phyloP scores from a whole-genome alignment of 1,140 invertebrate species.

The Ceratosolen fusciceps region DNA sequence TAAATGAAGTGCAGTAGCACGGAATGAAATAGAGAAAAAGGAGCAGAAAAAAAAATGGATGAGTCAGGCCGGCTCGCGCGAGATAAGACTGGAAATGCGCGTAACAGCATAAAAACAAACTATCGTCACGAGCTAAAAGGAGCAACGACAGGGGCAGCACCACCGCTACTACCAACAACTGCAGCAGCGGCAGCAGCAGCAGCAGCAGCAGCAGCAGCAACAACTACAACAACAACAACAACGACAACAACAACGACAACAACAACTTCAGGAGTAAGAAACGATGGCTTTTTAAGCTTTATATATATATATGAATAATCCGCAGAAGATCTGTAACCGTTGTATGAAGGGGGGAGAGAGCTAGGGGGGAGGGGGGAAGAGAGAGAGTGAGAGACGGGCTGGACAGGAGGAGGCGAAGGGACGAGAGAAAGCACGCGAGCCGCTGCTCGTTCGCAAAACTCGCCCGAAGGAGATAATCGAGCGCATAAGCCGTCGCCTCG shows the following conservation, averaged over 20 bases:
- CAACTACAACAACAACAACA: too few relatives aligned
- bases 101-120: slow-evolving; percentile 39
- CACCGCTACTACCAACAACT: too few relatives aligned
- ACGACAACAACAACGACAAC: too few relatives aligned
- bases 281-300: slow-evolving; percentile 28
- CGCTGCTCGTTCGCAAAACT: slow-evolving; percentile 33
- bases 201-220: too few relatives aligned
- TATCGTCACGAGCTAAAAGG: slow-evolving; percentile 22
- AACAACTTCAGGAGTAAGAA: neutral
- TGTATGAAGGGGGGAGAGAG: neutral
- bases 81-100: slow-evolving; percentile 31
- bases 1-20: slow-evolving; percentile 25
- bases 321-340: neutral
- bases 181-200: too few relatives aligned
- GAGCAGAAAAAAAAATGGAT: neutral
- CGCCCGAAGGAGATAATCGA: slow-evolving; percentile 16
- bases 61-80: slow-evolving; percentile 1
- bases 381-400: too few relatives aligned
- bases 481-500: neutral
- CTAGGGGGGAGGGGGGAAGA: too few relatives aligned
- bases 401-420: too few relatives aligned
- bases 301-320: slow-evolving; percentile 36
- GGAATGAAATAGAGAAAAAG: neutral
- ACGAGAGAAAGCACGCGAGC: slow-evolving; percentile 30
- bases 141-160: neutral